Conservation (phyloP, 2,797 vertebrate species). For the Margarornis squamiger region DNA sequence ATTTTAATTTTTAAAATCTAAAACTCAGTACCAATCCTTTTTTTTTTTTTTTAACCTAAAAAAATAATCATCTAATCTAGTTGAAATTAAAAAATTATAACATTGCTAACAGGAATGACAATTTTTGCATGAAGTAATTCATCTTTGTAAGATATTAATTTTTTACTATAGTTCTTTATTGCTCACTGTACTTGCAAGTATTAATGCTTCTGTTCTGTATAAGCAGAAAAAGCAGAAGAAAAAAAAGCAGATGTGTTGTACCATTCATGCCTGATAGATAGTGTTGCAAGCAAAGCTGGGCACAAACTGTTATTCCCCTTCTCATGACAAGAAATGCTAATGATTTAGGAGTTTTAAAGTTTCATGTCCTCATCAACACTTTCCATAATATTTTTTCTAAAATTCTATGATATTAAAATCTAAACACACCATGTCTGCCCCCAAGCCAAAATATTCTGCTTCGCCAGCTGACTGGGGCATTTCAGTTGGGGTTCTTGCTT, state of each 20-base stretch:
- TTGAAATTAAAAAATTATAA: background rate
- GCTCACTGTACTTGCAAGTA: background rate
- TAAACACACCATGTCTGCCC: background rate
- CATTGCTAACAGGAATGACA: background rate
- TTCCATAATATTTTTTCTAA: background rate
- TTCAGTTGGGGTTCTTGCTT: background rate
- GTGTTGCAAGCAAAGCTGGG: background rate
- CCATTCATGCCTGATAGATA: background rate
- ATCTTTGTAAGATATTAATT: background rate
- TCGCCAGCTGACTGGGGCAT: too few species aligned
- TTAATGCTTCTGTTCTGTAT: background rate
- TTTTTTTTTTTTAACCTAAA: background rate
- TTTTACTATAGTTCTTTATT: background rate
- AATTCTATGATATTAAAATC: background rate
- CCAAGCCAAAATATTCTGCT: background rate
- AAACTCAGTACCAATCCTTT: background rate
- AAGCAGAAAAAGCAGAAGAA: background rate
- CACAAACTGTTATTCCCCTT: background rate
- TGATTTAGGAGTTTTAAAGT: accelerated
- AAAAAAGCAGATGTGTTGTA: background rate
- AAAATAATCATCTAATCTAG: background rate
- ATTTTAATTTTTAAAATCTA: background rate
- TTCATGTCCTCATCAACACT: background rate
- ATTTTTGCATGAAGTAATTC: background rate
- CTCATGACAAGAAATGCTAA: background rate